Conservation (phyloP, 1,140 invertebrate genomes). For the Drosophila ananassae region DNA sequence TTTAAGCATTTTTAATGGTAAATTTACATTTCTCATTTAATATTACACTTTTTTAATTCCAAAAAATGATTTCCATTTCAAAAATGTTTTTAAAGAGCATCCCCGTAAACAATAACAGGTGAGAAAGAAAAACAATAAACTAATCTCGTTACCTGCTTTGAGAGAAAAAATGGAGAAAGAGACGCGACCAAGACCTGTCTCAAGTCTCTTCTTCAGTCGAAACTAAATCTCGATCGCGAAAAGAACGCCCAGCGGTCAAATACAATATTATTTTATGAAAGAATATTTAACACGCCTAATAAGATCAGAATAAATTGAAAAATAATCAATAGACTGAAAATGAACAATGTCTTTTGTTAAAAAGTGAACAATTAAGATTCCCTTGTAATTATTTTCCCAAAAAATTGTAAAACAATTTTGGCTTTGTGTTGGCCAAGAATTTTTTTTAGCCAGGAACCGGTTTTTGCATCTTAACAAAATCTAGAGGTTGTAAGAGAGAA, state of each 20-base stretch:
- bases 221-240: conserved; percentile 32
- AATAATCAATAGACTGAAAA: background rate
- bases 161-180: conserved; percentile 46
- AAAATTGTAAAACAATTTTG: conserved; percentile 33
- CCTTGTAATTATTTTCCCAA: conserved; percentile 33
- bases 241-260: conserved; percentile 25
- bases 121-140: conserved; percentile 42
- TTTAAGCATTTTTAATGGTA: too few species aligned
- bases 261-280: background rate
- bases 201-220: conserved; percentile 63
- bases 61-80: background rate
- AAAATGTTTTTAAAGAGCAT: background rate
- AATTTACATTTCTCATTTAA: too few species aligned
- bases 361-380: background rate
- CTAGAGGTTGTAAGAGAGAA: conserved; percentile 17
- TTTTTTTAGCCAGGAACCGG: conserved; percentile 64
- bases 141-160: conserved; percentile 43
- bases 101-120: background rate
- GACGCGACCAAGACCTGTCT: conserved; percentile 24
- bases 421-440: conserved; percentile 57
- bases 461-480: conserved; percentile 50
- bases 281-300: background rate
- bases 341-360: background rate
- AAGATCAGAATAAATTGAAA: background rate
- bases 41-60: too few species aligned